phyloP scores from a whole-genome alignment of 2,888 invertebrate species.

The Stictocephala bisonia region DNA sequence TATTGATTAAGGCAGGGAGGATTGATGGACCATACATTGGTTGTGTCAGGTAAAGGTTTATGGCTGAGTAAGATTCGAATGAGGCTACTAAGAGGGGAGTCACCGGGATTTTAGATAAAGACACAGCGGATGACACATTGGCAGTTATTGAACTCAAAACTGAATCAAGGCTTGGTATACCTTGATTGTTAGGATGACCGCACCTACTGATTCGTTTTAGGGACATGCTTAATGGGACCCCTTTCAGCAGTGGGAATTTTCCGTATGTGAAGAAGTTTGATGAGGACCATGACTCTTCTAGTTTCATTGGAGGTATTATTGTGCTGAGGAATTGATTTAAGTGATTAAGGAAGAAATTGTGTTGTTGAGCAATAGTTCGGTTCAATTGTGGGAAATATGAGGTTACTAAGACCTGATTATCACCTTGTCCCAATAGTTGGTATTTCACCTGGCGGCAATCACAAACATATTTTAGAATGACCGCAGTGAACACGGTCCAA shows the following conservation, averaged over 20 bases:
- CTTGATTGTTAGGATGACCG: neutral
- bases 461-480: neutral
- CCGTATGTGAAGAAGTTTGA: neutral
- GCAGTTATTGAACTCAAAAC: neutral
- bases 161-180: neutral
- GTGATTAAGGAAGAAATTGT: neutral
- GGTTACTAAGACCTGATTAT: neutral
- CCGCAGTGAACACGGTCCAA: neutral
- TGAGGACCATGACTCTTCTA: neutral
- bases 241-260: neutral
- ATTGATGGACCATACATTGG: neutral
- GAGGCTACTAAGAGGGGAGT: neutral
- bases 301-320: neutral
- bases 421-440: neutral
- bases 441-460: neutral
- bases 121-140: neutral
- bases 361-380: neutral
- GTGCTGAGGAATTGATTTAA: neutral
- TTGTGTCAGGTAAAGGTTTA: neutral
- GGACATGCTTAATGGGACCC: neutral
- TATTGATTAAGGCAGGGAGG: neutral
- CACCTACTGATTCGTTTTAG: neutral
- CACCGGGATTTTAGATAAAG: neutral
- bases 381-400: neutral
- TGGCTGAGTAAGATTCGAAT: neutral